Evolutionary conservation across 1,140 invertebrate genomes (phyloP).

Genomic region (Zaprionus taronus): DNA sequence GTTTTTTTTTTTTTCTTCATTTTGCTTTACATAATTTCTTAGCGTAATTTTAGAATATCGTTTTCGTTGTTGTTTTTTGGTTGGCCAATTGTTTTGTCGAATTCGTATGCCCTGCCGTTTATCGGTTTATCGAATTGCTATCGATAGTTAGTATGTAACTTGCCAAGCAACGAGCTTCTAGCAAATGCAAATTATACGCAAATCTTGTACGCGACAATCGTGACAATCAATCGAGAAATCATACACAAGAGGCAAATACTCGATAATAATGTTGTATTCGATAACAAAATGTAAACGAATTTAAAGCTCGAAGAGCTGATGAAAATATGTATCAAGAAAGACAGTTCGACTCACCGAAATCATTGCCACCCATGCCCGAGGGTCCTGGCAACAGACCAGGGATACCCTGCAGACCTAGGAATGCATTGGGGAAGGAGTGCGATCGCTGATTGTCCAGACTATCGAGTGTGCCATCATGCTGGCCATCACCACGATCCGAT

Average conservation of each 20-base stretch:
- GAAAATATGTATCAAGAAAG: neutral
- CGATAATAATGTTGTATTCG: conserved; percentile 28
- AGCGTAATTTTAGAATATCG: conserved; percentile 24
- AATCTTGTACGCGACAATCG: conserved; percentile 36
- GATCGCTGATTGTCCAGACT: conserved; percentile 87
- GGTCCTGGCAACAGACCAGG: conserved; percentile 91
- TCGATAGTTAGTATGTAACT: conserved; percentile 70
- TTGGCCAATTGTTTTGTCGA: conserved; percentile 54
- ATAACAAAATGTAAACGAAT: conserved; percentile 56
- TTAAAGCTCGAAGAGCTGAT: neutral
- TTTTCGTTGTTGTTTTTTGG: neutral
- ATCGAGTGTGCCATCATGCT: conserved; percentile 78
- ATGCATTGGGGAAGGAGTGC: conserved; percentile 89
- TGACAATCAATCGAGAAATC: conserved; percentile 57
- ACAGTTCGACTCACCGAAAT: conserved; percentile 90
- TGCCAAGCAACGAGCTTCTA: conserved; percentile 45
- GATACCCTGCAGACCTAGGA: conserved; percentile 90
- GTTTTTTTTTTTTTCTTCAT: conserved; percentile 7
- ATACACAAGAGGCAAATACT: conserved; percentile 77
- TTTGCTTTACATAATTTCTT: conserved; percentile 19
- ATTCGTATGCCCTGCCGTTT: conserved; percentile 55
- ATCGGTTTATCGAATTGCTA: conserved; percentile 67
- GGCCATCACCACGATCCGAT: conserved; percentile 87
- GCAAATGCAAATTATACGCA: conserved; percentile 76
- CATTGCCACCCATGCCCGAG: conserved; percentile 91